Evolutionary conservation across 2,888 invertebrate species (phyloP).

Genomic region (Rapana venosa): DNA sequence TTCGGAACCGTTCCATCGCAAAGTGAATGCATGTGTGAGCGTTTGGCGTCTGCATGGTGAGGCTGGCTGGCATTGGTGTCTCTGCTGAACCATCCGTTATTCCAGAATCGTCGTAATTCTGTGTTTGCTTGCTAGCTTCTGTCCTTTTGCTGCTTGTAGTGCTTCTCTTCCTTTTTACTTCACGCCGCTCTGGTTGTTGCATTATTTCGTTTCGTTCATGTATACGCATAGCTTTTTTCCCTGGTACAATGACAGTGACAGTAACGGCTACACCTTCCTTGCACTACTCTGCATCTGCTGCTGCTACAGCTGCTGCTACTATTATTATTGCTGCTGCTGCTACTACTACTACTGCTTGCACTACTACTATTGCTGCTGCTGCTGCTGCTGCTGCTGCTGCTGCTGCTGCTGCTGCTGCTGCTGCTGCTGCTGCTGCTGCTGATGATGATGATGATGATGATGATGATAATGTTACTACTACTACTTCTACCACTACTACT

Average conservation of each 20-base stretch:
- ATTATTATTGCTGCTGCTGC: too few relatives aligned
- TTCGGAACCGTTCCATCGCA: too few relatives aligned
- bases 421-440: too few relatives aligned
- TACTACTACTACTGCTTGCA: too few relatives aligned
- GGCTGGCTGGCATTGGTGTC: too few relatives aligned
- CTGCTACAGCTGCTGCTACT: too few relatives aligned
- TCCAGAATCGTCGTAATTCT: background rate
- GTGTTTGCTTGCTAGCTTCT: background rate
- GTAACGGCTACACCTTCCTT: background rate
- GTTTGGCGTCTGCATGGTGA: too few relatives aligned
- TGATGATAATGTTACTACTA: background rate
- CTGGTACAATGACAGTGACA: background rate
- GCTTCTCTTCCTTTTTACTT: background rate
- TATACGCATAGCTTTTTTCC: background rate
- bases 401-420: background rate
- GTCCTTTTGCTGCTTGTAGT: background rate
- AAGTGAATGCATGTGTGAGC: too few relatives aligned
- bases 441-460: background rate
- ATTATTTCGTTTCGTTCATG: background rate
- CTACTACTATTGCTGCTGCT: background rate
- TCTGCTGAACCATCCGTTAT: too few relatives aligned
- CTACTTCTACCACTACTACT: background rate
- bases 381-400: background rate
- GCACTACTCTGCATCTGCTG: too few relatives aligned
- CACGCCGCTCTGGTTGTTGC: background rate